Evolutionary conservation across 2,888 invertebrate species (phyloP), one percentile per base, ranked within the genome.

Genomic region (Eledona agricola): DNA sequence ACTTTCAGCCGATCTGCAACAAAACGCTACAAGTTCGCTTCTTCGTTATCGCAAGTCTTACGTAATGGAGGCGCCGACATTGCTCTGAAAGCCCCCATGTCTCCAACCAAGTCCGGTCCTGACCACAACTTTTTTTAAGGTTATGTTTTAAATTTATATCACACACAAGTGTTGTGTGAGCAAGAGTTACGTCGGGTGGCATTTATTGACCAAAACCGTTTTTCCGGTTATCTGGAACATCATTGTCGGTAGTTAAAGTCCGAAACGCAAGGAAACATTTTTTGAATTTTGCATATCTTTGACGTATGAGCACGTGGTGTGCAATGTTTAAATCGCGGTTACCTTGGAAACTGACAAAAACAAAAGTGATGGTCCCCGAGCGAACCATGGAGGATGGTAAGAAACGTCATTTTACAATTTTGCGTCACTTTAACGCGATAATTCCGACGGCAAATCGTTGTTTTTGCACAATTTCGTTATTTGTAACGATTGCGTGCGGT

Each of bases 291-390:
- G 29, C 11, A 29, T 11, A 16, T n/a, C 22, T 45, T 12, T 50
- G 50, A 38, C 31, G 50, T 32, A n/a, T 11, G 5, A 9, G 35
- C 62, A 65, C 62, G 59, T 62, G 63, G 52, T 58, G 57, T 37
- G 52, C 50, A 49, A 67, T 67, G 66, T 66, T 67, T 58, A 66
- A 65, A 64, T 66, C 69, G 57, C 58, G 69, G 74, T 76, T 74
- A 68, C 73, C 74, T 72, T 74, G 74, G 74, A 72, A 72, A 75
- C 71, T 66, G 56, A 67, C 63, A 64, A 73, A 74, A 72, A 72
- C 72, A 70, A 73, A 73, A 72, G 71, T 65, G 63, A 63, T 65
- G 64, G 63, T 69, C 64, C 70, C 70, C 60, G 70, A 69, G 65
- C 60, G 66, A 63, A 69, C 67, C 60, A 71, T 72, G 72, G 72